Evolutionary conservation across 2,888 invertebrate species (phyloP).

Genomic region (Artemia sinica): DNA sequence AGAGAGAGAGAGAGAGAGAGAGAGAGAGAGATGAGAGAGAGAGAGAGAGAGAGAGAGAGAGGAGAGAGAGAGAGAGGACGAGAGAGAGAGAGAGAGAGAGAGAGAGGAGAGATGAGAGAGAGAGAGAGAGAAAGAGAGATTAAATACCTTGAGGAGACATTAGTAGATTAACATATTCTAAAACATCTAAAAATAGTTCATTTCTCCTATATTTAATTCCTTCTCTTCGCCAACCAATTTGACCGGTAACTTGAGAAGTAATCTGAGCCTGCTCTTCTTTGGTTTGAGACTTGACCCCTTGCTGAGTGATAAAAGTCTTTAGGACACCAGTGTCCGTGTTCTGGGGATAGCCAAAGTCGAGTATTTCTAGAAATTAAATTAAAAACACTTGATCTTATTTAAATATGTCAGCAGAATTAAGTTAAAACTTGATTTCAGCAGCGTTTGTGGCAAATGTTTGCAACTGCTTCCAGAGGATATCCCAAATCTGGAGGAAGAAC

Average conservation of each 20-base stretch:
- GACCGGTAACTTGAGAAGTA: conserved; percentile 92
- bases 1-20: too few relatives aligned
- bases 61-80: too few relatives aligned
- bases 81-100: too few relatives aligned
- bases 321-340: conserved; percentile 97
- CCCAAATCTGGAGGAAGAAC: too few relatives aligned
- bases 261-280: conserved; percentile 99
- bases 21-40: too few relatives aligned
- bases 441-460: too few relatives aligned
- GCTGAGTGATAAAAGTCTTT: conserved; percentile 98
- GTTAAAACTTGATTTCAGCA: too few relatives aligned
- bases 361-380: conserved; percentile 54
- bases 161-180: conserved; percentile 93
- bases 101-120: too few relatives aligned
- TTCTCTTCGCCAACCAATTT: conserved; percentile 97
- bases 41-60: too few relatives aligned
- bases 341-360: conserved; percentile 99
- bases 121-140: background rate
- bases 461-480: too few relatives aligned
- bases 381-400: background rate
- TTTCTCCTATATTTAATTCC: conserved; percentile 98
- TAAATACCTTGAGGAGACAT: conserved; percentile 90
- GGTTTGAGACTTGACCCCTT: conserved; percentile 93
- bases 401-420: background rate
- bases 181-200: conserved; percentile 91